Evolutionary conservation across 2,797 vertebrate genomes (phyloP), one percentile per base, ranked within the genome.

Genomic region (Argya squamiceps): DNA sequence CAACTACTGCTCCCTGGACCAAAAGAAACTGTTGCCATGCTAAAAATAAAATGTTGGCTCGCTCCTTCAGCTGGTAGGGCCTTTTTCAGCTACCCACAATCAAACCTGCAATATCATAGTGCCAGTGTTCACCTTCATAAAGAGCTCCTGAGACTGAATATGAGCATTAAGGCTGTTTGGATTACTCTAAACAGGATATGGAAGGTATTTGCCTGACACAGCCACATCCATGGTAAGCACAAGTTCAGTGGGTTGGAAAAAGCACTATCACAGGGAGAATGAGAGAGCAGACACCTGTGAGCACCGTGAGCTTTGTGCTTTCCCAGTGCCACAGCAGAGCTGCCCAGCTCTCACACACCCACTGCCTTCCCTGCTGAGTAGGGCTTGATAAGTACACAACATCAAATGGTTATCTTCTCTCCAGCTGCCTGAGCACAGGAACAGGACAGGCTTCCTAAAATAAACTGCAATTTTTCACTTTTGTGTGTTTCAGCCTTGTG

Each of bases 291-390:
- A 24, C 13, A 12, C 58, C 58, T 7, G 27, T 0, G 36, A 62
- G 59, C 56, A 13, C 22, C 0, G 0, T 0, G 1, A 56, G 34
- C 37, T 59, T 12, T 47, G 46, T 11, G 63, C n/a, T 23, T 16
- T 21, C 16, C 12, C 55, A 29, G 46, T 2, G 6, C 16, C 23
- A 6, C 12, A 23, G 52, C 20, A 62, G 23, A 41, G 56, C 26
- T 3, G 23, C n/a, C 34, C 59, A 23, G 60, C 56, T 43, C 74
- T 15, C n/a, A n/a, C n/a, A n/a, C n/a, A n/a, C n/a, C 26, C 62
- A 24, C 32, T 15, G 49, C 46, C 15, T 16, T 22, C 59, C 12
- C 43, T 39, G 21, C 0, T 2, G 7, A 53, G 60, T 9, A 70
- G 21, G 0, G 21, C 68, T 1, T 19, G 44, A 1, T 44, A 77